phyloP scores from a whole-genome alignment of 1,140 invertebrate genomes.

The Eueides isabella region DNA sequence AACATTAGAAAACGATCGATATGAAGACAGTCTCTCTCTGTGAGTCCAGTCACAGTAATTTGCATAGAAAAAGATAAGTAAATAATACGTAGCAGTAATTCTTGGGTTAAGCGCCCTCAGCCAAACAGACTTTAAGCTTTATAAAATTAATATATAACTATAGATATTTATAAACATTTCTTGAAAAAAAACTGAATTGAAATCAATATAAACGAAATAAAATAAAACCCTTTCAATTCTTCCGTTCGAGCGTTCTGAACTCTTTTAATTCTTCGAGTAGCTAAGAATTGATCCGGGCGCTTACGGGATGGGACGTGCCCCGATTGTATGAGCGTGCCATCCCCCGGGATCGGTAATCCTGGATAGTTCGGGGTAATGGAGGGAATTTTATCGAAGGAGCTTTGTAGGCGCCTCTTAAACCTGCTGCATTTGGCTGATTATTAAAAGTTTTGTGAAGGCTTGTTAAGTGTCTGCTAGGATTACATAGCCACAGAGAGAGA shows the following conservation, averaged over 20 bases:
- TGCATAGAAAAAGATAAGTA: no score
- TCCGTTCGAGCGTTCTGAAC: constrained; percentile 37
- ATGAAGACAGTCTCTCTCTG: no score
- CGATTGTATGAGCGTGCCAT: constrained; percentile 38
- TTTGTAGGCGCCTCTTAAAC: constrained; percentile 44
- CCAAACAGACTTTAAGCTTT: background rate
- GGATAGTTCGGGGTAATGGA: constrained; percentile 48
- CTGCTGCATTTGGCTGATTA: constrained; percentile 39
- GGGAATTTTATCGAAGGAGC: constrained; percentile 43
- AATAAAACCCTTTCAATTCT: constrained; percentile 37
- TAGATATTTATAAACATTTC: background rate
- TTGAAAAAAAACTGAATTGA: background rate
- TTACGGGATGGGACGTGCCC: constrained; percentile 44
- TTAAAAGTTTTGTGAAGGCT: constrained; percentile 22
- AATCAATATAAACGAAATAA: constrained; percentile 32
- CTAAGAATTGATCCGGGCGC: constrained; percentile 44
- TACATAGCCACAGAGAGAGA: background rate
- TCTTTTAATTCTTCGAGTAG: constrained; percentile 50
- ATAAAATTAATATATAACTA: no score
- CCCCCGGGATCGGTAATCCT: constrained; percentile 46
- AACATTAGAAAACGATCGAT: no score
- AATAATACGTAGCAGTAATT: background rate
- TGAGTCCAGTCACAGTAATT: no score
- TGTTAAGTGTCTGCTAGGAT: background rate
- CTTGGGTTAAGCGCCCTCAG: background rate